Conservation (phyloP, 2,888 invertebrate genomes). For the Drosophila nigricruria region DNA sequence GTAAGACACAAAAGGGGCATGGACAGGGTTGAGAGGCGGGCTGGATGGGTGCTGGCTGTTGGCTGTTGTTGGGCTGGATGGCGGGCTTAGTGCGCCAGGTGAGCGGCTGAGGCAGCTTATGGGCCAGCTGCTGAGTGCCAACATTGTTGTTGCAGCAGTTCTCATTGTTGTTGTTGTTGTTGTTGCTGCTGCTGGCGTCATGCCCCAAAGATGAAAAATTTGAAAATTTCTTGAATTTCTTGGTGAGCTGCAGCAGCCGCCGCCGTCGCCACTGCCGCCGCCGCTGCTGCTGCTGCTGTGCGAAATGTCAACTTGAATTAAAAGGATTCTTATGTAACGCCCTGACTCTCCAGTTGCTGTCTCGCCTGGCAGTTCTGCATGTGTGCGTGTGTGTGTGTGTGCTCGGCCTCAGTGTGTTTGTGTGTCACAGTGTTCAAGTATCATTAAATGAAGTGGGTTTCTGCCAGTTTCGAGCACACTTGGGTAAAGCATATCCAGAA, state of each 20-base stretch:
- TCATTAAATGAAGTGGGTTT: slow-evolving; percentile 85
- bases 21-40: slow-evolving; percentile 1
- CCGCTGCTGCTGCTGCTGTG: slow-evolving; percentile 55
- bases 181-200: slow-evolving; percentile 36
- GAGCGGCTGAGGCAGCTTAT: slow-evolving; percentile 48
- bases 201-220: slow-evolving; percentile 80
- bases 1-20: slow-evolving; percentile 21
- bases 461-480: slow-evolving; percentile 83
- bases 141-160: slow-evolving; percentile 57
- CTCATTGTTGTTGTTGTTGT: slow-evolving; percentile 27
- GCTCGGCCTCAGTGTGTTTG: slow-evolving; percentile 75
- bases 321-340: slow-evolving; percentile 82
- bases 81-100: slow-evolving; percentile 48
- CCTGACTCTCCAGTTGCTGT: slow-evolving; percentile 59
- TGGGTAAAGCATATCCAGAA: slow-evolving; percentile 84
- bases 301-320: slow-evolving; percentile 83
- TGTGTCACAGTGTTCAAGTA: slow-evolving; percentile 83
- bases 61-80: neutral
- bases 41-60: slow-evolving; percentile 11
- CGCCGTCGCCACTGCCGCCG: slow-evolving; percentile 37
- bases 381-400: slow-evolving; percentile 43
- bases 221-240: slow-evolving; percentile 81
- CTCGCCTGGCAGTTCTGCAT: slow-evolving; percentile 42
- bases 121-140: slow-evolving; percentile 71
- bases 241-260: slow-evolving; percentile 30